Base-by-base conservation (phyloP, 2,113 vertebrate genomes). In the Petrocephalus zakoni region DNA sequence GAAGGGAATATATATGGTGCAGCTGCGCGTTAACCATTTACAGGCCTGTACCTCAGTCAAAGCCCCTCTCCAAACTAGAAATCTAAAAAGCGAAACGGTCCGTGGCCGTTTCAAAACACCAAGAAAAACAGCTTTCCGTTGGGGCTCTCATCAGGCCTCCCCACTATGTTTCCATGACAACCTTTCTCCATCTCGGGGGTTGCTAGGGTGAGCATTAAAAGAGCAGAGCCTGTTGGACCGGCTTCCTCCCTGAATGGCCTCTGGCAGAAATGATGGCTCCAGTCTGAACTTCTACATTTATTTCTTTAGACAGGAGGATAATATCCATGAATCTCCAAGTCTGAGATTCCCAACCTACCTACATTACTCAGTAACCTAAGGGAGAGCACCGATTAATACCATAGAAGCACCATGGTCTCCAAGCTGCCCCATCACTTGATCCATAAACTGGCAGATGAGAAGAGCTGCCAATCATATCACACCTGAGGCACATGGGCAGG, bases 131-230 rank as follows among this genome's bases (percentile, higher is more conserved):
- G 85, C 34, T 86, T 56, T 58, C 29, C 52, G 15, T 34, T 53
- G 85, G 52, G 25, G 25, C 29, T 56, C n/a, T 10, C 52, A 86
- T 29, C 51, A 56, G 51, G 51, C 85, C 56, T 25, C 86, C 56
- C 85, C 87, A 34, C 93, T 93, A 93, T 92, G 93, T 94, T 90
- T 89, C 94, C 87, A 88, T 94, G 93, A 95, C 87, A 95, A 95
- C 95, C 93, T 92, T 94, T 94, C 93, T 93, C 91, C 61, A 92
- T 89, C 92, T 93, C 92, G 95, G 92, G 88, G 91, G 93, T 94
- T 95, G 94, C 94, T 93, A 94, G 92, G 94, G 94, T 90, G 82
- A 95, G 92, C 91, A 93, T 94, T 96, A 95, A 96, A 96, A 96
- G 95, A 90, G 89, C 92, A 91, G 34, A 89, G 95, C 13, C 94